Conservation (phyloP, 2,797 vertebrate species). For the Rhynchonycteris naso region DNA sequence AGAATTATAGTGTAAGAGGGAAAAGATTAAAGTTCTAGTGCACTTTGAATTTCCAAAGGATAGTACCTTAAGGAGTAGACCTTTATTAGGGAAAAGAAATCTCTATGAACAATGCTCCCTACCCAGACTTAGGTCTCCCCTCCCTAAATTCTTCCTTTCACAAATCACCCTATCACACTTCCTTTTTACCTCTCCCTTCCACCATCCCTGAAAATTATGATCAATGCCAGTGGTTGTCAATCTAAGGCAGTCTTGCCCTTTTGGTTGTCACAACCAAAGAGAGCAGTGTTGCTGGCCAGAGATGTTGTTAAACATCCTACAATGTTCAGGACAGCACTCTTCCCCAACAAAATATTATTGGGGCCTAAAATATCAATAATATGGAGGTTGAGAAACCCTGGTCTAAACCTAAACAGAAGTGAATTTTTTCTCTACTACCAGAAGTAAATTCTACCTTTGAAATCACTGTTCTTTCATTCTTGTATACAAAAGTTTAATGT, state of each 20-base stretch:
- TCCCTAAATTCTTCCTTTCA: background rate
- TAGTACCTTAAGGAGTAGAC: background rate
- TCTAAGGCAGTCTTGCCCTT: background rate
- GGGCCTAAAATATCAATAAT: background rate
- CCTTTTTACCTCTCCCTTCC: background rate
- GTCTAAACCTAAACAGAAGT: background rate
- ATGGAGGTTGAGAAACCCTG: background rate
- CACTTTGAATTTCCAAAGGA: slow-evolving; percentile 9
- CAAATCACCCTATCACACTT: background rate
- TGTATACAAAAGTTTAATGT: background rate
- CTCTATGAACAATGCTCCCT: background rate
- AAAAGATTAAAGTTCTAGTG: slow-evolving; percentile 15
- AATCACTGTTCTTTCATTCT: background rate
- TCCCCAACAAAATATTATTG: background rate
- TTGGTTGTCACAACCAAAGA: background rate
- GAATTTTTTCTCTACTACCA: background rate
- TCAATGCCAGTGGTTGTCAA: background rate
- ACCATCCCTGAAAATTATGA: background rate
- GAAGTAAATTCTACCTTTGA: background rate
- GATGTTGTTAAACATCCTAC: background rate
- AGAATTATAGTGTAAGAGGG: background rate
- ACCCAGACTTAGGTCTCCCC: background rate
- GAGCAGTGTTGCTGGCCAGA: background rate
- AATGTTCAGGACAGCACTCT: background rate
- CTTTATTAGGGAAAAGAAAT: background rate